A percentile compares a stretch with the other conserved stretches of the same genome.
These are phyloP conservation scores for Yponomeuta evonymella DNA, from an alignment of 2,888 invertebrate species.

Conservation along the genomic window DNA sequence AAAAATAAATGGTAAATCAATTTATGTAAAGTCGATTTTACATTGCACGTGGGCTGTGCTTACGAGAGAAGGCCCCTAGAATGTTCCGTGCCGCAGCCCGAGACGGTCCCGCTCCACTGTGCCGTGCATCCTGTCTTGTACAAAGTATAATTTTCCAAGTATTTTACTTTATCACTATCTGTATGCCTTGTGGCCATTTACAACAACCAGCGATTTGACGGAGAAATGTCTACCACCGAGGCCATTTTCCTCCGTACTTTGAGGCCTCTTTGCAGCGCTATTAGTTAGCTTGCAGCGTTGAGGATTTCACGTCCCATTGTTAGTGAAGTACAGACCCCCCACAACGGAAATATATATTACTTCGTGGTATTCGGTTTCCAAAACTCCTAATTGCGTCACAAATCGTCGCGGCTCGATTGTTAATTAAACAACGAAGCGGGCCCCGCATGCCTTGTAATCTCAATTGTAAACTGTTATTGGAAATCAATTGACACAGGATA, in stretches of 20 bases:
- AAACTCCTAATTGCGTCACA: slow-evolving; percentile 43
- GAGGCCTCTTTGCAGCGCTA: not conserved
- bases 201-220: not conserved
- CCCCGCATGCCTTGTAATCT: slow-evolving; percentile 65
- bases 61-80: slow-evolving; percentile 28
- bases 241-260: not conserved
- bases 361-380: slow-evolving; percentile 46
- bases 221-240: not conserved
- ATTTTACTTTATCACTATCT: slow-evolving; percentile 30
- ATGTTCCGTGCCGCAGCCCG: slow-evolving; percentile 57
- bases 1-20: slow-evolving; percentile 22
- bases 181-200: not conserved
- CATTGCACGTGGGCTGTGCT: not conserved
- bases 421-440: slow-evolving; percentile 63
- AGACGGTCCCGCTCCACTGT: slow-evolving; percentile 73
- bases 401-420: slow-evolving; percentile 51
- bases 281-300: slow-evolving; percentile 20
- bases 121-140: slow-evolving; percentile 66
- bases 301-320: slow-evolving; percentile 34
- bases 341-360: slow-evolving; percentile 33
- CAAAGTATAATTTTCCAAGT: slow-evolving; percentile 58
- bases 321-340: slow-evolving; percentile 37
- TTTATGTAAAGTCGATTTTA: slow-evolving; percentile 26
- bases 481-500: slow-evolving; percentile 67
- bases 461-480: slow-evolving; percentile 72